Base-by-base conservation (phyloP, 2,888 invertebrate genomes). In the Auanema freiburgensis region DNA sequence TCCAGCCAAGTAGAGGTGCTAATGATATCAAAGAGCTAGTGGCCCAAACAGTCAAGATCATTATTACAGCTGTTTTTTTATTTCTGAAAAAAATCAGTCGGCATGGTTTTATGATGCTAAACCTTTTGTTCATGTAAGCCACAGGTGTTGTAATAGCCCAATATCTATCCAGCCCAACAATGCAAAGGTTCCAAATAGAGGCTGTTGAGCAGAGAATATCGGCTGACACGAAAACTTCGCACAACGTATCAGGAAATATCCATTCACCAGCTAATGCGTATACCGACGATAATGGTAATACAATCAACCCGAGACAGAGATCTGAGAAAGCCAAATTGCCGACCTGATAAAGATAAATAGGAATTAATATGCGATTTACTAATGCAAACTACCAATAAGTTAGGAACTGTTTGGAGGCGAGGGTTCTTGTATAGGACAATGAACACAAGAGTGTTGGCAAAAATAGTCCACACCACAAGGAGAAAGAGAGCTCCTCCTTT, bases 171-270 rank as follows among this genome's bases (percentile, higher is more conserved):
- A 87, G 71, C n/a, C 86, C 85, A 53, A 87, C 86, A 23, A 85
- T 86, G 57, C 85, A 85, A 12, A 87, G 77, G 62, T 86, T 86
- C 69, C 86, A 81, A 59, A 87, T 87, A n/a, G 86, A 86, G 0
- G 86, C 85, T 1, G 86, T 86, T 59, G 85, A 86, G 64, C 86
- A 79, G 62, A 85, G 83, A 24, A 86, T 86, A 74, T 87, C 86
- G 23, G 85, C 83, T 80, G 59, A 69, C 18, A 87, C 81, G 84
- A 86, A 87, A 5, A 85, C 79, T 59, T 80, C 83, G 78, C 87
- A 87, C 67, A 85, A 77, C 1, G 83, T 75, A 46, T 79, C 79
- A 14, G 85, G 85, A 65, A 86, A 87, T 14, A 85, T 78, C 87
- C 86, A 87, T 68, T 83, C 77, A 5, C 84, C 83, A 11, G 84